Base-by-base conservation (phyloP, 2,888 invertebrate genomes). In the Aquatica leii region DNA sequence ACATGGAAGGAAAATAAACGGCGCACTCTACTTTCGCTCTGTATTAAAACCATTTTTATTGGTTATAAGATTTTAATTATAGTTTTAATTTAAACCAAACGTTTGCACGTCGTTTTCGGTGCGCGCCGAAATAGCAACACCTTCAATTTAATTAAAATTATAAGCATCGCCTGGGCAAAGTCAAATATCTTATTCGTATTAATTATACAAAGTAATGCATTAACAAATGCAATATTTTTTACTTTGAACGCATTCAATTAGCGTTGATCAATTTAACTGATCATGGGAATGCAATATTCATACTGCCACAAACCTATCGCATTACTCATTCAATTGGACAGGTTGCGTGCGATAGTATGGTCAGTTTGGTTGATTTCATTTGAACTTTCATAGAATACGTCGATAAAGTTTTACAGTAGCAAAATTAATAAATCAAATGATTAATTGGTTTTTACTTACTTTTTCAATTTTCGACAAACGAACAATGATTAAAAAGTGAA, bases 291-390 rank as follows among this genome's bases (percentile, higher is more conserved):
- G 60, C 53, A 66, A 66, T 66, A 63, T 66, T 66, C 57, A 63
- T 63, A 41, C 57, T 56, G 59, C 56, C 56, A 56, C 59, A 62
- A 60, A 62, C 60, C 56, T 62, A 59, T 62, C 65, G 52, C 49
- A 62, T 63, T 58, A 55, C 53, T 62, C 62, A 66, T 59, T 66
- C 59, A 66, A 63, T 54, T 49, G 54, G 66, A 66, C 66, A 56
- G 59, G 59, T 66, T 66, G 66, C 66, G 66, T 66, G 66, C 46
- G 35, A 66, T 59, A 62, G 53, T 55, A 46, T 53, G 66, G 66
- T 56, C 62, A 51, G 62, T 61, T 65, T 59, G 62, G 58, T 66
- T 66, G 59, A 66, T 66, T 63, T 56, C 52, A 60, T 59, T 58
- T 51, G 63, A 63, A 63, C 59, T 66, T 66, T 62, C 59, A 53